phyloP scores from a whole-genome alignment of 2,888 invertebrate species.

The Tinea trinotella region DNA sequence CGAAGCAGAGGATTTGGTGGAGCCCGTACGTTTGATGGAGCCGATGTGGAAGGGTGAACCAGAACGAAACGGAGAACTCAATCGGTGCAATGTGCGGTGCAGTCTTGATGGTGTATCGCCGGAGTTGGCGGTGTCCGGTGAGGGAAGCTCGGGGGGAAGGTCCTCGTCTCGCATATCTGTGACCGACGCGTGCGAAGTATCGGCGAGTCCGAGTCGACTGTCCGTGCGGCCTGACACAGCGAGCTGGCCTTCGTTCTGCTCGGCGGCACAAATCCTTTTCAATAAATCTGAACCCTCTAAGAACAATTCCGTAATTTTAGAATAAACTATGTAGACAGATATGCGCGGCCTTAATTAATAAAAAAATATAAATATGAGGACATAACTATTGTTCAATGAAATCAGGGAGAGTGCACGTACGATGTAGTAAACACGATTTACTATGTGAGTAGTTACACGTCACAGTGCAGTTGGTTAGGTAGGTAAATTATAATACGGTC shows the following conservation, averaged over 20 bases:
- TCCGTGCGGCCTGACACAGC: slow-evolving; percentile 30
- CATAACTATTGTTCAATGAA: too few species aligned
- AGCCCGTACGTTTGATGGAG: slow-evolving; percentile 57
- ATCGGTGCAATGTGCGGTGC: slow-evolving; percentile 61
- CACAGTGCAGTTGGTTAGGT: background rate
- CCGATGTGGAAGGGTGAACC: slow-evolving; percentile 68
- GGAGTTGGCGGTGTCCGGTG: slow-evolving; percentile 29
- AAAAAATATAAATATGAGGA: too few species aligned
- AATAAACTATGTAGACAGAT: background rate
- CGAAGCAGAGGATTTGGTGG: slow-evolving; percentile 58
- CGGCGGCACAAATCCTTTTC: background rate
- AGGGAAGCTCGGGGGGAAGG: slow-evolving; percentile 39
- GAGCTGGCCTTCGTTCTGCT: slow-evolving; percentile 22
- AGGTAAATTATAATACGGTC: slow-evolving; percentile 27
- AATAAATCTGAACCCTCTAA: background rate
- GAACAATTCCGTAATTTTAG: background rate
- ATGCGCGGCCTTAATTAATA: too few species aligned
- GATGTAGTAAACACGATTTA: background rate
- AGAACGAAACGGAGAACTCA: slow-evolving; percentile 65
- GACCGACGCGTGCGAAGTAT: slow-evolving; percentile 26
- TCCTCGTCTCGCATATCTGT: slow-evolving; percentile 47
- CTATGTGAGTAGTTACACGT: background rate
- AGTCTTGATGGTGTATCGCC: slow-evolving; percentile 49
- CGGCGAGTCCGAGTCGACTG: slow-evolving; percentile 43
- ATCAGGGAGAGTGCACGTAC: too few species aligned